Base-by-base conservation (phyloP, 2,797 vertebrate genomes). In the Falco novaeseelandiae region DNA sequence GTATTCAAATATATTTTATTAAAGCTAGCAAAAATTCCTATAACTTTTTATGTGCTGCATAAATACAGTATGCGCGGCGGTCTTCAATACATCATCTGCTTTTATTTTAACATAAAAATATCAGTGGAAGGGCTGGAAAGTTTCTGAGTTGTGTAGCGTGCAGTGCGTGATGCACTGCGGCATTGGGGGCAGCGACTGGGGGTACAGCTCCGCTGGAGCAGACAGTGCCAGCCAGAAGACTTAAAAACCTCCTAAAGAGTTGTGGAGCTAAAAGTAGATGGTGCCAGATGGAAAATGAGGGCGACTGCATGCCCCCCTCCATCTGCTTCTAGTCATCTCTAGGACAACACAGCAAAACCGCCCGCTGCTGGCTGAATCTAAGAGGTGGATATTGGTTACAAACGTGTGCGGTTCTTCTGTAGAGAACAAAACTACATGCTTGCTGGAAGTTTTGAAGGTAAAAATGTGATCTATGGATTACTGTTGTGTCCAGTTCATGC, bases 261-360 rank as follows among this genome's bases (percentile, higher is more conserved):
- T 8, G 12, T 61, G 80, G 55, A 93, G 94, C 83, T 94, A 95
- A 90, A 97, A 97, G 94, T 59, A 92, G 82, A 74, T 0, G 26
- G 22, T 65, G 58, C 62, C 92, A 95, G 91, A 93, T 94, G 92
- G 93, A 80, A 85, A 93, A 90, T 22, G 89, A 94, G 84, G 90
- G 82, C 4, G 6, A 92, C 27, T 83, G 44, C 32, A 2, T 95
- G 92, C 59, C 91, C 95, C 57, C 14, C 71, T 95, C 94, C 90
- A 84, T 95, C 92, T 92, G 90, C 86, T 95, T 26, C 86, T 73
- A 73, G 72, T 93, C 84, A 69, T 66, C 55, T 89, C 58, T 4
- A 42, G 93, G 83, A 91, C 70, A 77, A 32, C 3, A 34, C 4
- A 42, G 73, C 29, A 79, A 62, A 87, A 42, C 82, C 0, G 9